These are phyloP conservation scores for Alligator mississippiensis DNA, from an alignment of 2,113 vertebrate species.

Conservation along the genomic window DNA sequence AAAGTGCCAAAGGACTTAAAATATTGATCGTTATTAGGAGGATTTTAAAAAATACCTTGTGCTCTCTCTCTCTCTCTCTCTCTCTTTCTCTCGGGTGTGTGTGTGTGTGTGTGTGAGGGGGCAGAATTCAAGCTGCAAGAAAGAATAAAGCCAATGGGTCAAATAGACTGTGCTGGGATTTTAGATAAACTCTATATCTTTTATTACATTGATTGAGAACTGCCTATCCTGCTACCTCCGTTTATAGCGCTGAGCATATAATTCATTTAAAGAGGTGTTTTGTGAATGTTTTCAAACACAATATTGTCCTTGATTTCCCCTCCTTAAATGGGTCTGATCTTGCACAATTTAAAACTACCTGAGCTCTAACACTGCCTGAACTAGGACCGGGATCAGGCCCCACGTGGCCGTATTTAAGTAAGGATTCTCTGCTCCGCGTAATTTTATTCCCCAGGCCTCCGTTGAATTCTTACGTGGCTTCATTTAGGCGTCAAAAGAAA, in stretches of 20 bases:
- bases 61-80: too few relatives aligned
- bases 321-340: background rate
- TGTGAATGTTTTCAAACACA: background rate
- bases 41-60: background rate
- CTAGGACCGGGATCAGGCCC: background rate
- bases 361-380: background rate
- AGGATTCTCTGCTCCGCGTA: background rate
- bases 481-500: background rate
- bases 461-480: background rate
- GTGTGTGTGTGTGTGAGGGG: background rate
- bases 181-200: background rate
- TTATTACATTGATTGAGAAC: background rate
- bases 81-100: too few relatives aligned
- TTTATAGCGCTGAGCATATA: background rate
- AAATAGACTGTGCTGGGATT: background rate
- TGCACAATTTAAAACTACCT: background rate
- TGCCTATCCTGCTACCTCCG: background rate
- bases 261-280: background rate
- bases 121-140: too few relatives aligned
- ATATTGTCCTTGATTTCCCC: background rate
- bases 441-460: rapidly evolving
- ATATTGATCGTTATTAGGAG: background rate
- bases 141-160: background rate
- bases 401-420: background rate
- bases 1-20: background rate